These are phyloP conservation scores for Trachelus tabidus DNA, from an alignment of 2,888 invertebrate genomes.

Conservation along the genomic window DNA sequence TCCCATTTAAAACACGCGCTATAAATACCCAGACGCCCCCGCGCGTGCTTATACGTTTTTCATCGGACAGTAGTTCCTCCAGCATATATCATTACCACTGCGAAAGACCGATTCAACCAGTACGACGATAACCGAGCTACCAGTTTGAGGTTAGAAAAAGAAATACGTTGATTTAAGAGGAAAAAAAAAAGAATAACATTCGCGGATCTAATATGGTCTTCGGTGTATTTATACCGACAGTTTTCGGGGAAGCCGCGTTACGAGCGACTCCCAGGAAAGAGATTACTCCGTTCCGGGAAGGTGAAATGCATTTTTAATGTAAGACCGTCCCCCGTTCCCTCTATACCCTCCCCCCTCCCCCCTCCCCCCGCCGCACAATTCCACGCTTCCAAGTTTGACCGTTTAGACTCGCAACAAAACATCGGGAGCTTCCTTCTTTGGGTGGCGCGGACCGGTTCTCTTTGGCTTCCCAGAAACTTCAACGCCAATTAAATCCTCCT, in stretches of 20 bases:
- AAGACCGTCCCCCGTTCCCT: background rate
- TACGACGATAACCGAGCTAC: background rate
- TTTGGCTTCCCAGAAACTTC: background rate
- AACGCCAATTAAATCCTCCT: background rate
- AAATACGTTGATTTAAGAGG: background rate
- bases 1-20: background rate
- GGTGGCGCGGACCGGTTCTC: background rate
- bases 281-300: constrained; percentile 10
- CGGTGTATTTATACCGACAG: background rate
- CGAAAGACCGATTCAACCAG: background rate
- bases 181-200: background rate
- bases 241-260: background rate
- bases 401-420: background rate
- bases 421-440: background rate
- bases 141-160: background rate
- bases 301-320: constrained; percentile 18
- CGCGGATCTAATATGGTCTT: background rate
- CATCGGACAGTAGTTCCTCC: background rate
- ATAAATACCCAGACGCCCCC: background rate
- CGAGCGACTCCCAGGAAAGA: constrained; percentile 12
- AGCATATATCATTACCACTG: background rate
- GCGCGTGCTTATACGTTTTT: background rate
- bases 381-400: background rate
- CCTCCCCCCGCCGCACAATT: background rate
- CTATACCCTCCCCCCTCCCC: too few relatives aligned